Evolutionary conservation across 2,113 vertebrate genomes (phyloP).

Genomic region (Aramus guarauna): DNA sequence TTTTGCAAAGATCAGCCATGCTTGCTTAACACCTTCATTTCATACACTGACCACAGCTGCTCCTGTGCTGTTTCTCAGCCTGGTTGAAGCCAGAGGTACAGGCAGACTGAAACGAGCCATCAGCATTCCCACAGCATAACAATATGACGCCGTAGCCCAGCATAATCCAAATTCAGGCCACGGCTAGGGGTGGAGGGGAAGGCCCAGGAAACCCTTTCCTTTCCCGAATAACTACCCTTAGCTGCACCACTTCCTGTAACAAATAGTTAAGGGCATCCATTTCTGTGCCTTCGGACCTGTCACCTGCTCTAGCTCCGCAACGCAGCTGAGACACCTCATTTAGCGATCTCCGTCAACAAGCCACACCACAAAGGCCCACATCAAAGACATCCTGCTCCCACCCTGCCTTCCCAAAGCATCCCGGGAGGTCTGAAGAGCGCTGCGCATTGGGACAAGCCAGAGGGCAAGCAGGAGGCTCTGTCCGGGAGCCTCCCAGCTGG

Average conservation of each 20-base stretch:
- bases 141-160: accelerated
- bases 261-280: not conserved
- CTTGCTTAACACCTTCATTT: not conserved
- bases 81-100: not conserved
- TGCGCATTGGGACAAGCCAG: accelerated
- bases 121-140: accelerated
- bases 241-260: not conserved
- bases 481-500: not conserved
- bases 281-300: not conserved
- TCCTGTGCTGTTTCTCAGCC: not conserved
- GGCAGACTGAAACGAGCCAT: not conserved
- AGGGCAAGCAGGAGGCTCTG: not conserved
- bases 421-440: not conserved
- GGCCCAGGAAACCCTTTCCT: not conserved
- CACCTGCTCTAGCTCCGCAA: not conserved
- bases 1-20: not conserved
- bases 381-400: not conserved
- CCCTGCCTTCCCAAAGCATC: not conserved
- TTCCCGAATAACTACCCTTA: not conserved
- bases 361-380: not conserved
- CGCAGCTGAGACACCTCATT: not conserved
- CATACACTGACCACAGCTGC: accelerated
- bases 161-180: not conserved
- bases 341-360: not conserved
- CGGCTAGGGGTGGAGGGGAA: not conserved